phyloP scores from a whole-genome alignment of 1,140 invertebrate species.

The Drosophila kikkawai region DNA sequence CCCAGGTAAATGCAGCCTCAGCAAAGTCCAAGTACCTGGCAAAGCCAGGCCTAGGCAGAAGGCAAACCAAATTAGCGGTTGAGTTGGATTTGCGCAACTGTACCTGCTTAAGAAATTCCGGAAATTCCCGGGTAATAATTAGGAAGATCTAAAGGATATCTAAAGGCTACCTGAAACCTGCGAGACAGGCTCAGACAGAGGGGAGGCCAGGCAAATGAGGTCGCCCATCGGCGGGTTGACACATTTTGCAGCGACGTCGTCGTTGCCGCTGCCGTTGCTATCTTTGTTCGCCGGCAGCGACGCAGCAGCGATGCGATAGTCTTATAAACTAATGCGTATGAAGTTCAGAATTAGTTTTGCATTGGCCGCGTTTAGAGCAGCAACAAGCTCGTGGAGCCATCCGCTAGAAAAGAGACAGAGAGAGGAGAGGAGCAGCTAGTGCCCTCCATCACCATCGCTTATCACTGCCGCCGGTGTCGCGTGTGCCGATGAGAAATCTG shows the following conservation, averaged over 20 bases:
- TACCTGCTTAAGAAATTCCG: conserved; percentile 13
- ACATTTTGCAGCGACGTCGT: conserved; percentile 36
- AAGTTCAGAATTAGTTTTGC: conserved; percentile 81
- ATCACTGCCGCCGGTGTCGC: conserved; percentile 31
- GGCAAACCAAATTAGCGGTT: background rate
- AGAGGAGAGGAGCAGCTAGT: background rate
- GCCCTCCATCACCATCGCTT: conserved; percentile 20
- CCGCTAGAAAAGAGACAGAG: background rate
- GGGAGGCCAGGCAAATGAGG: conserved; percentile 44
- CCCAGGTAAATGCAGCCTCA: background rate
- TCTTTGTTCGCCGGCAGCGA: conserved; percentile 37
- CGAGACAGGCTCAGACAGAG: background rate
- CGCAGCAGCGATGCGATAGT: conserved; percentile 33
- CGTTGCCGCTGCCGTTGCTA: conserved; percentile 22
- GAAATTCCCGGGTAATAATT: conserved; percentile 11
- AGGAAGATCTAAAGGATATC: background rate
- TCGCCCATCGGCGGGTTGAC: conserved; percentile 45
- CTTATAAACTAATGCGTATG: conserved; percentile 80
- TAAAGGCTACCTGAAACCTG: background rate
- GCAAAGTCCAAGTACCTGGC: background rate
- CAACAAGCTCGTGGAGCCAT: conserved; percentile 37
- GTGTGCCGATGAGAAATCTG: conserved; percentile 87
- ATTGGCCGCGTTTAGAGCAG: conserved; percentile 78
- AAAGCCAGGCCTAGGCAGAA: background rate
- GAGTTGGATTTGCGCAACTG: conserved; percentile 42